Evolutionary conservation across 2,113 vertebrate species (phyloP).

Genomic region (Tachycineta bicolor): DNA sequence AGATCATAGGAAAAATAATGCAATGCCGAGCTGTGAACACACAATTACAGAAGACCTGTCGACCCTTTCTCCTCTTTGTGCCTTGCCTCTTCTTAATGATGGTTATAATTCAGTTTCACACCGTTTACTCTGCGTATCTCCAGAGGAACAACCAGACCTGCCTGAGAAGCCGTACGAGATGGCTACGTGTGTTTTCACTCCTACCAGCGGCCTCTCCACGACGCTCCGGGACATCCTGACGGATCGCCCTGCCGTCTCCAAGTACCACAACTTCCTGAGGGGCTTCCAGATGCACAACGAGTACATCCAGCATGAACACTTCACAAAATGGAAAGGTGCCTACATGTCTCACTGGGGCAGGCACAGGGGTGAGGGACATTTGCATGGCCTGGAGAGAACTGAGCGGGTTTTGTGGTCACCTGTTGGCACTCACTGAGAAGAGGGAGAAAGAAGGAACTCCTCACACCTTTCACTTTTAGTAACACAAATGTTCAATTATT

Average conservation of each 20-base stretch:
- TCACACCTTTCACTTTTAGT: background rate
- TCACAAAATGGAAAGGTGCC: slow-evolving; percentile 77
- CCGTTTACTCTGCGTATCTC: background rate
- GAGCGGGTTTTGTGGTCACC: background rate
- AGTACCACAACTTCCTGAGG: slow-evolving; percentile 78
- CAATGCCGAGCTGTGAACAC: background rate
- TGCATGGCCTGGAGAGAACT: background rate
- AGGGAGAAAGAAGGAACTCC: background rate
- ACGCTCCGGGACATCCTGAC: slow-evolving; percentile 74
- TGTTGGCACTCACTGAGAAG: background rate
- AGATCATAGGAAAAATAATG: background rate
- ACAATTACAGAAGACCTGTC: accelerated
- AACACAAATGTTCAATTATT: background rate
- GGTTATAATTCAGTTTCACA: background rate
- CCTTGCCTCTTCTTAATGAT: background rate
- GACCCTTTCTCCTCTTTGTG: background rate
- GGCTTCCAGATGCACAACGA: slow-evolving; percentile 77
- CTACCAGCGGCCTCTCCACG: slow-evolving; percentile 53
- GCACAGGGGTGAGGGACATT: accelerated
- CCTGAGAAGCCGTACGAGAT: slow-evolving; percentile 71
- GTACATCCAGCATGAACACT: slow-evolving; percentile 71
- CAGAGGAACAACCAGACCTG: slow-evolving; percentile 73
- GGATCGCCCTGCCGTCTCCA: slow-evolving; percentile 69
- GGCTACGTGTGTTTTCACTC: slow-evolving; percentile 73
- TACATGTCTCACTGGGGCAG: accelerated